These are phyloP conservation scores for Frankliniella fusca DNA, from an alignment of 2,888 invertebrate genomes.

Conservation along the genomic window DNA sequence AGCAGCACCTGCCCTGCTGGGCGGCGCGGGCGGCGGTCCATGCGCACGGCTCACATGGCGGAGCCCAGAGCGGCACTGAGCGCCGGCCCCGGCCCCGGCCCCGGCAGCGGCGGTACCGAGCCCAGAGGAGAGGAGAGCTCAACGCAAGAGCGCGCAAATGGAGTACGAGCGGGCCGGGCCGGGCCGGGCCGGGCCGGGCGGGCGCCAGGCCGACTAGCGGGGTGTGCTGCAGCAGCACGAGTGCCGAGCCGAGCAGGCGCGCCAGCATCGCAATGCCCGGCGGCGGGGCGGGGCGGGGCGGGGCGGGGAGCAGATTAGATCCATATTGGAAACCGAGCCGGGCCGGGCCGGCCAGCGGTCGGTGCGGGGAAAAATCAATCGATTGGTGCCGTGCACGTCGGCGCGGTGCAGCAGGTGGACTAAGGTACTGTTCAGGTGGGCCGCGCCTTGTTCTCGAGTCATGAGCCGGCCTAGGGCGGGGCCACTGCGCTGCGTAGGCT, in stretches of 20 bases:
- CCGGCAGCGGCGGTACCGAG: background rate
- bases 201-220: background rate
- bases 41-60: slow-evolving; percentile 9
- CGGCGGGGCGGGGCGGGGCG: too few relatives aligned
- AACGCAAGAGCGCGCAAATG: slow-evolving; percentile 19
- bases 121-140: background rate
- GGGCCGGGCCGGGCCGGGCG: background rate
- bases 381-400: too few relatives aligned
- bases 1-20: background rate
- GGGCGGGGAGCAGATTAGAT: background rate
- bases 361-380: too few relatives aligned
- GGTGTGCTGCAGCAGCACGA: background rate
- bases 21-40: slow-evolving; percentile 7
- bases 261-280: background rate
- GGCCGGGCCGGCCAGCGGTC: too few relatives aligned
- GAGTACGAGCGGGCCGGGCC: background rate
- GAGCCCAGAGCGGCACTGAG: background rate
- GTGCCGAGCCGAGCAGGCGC: background rate
- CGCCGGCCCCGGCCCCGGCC: background rate
- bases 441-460: too few relatives aligned
- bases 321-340: too few relatives aligned
- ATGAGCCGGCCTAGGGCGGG: too few relatives aligned
- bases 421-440: too few relatives aligned
- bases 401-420: too few relatives aligned
- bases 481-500: too few relatives aligned